These are phyloP conservation scores for Gambusia holbrooki DNA, from an alignment of 2,113 vertebrate genomes.

Conservation along the genomic window DNA sequence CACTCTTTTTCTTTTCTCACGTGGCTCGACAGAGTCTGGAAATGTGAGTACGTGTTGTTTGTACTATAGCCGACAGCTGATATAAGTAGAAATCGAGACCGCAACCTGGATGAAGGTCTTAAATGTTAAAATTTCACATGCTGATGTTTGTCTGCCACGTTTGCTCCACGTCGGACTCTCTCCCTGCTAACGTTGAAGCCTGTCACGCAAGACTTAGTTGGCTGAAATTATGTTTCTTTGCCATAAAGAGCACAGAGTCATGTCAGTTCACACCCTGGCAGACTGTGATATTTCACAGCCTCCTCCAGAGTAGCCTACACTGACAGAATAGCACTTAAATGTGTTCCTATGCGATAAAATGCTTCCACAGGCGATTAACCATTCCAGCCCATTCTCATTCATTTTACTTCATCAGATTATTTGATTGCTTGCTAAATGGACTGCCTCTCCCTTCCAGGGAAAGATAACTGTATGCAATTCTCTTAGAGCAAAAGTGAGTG, in stretches of 20 bases:
- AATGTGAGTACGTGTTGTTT: slow-evolving; percentile 43
- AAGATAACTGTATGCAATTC: slow-evolving; percentile 45
- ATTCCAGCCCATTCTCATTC: slow-evolving; percentile 57
- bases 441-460: slow-evolving; percentile 35
- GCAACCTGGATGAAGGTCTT: background rate
- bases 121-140: background rate
- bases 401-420: slow-evolving; percentile 69
- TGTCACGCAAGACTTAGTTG: slow-evolving; percentile 46
- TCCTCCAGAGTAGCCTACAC: slow-evolving; percentile 49
- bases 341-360: slow-evolving; percentile 65
- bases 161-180: slow-evolving; percentile 6
- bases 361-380: slow-evolving; percentile 64
- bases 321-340: slow-evolving; percentile 67
- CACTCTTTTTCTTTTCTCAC: slow-evolving; percentile 50
- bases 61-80: slow-evolving; percentile 41
- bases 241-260: slow-evolving; percentile 50
- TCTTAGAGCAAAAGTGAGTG: slow-evolving; percentile 45
- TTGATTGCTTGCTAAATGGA: slow-evolving; percentile 66
- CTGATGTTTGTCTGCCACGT: background rate
- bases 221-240: slow-evolving; percentile 41
- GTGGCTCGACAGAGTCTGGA: slow-evolving; percentile 45
- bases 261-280: slow-evolving; percentile 54
- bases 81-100: slow-evolving; percentile 16
- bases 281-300: slow-evolving; percentile 64
- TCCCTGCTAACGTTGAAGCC: slow-evolving; percentile 22